These are phyloP conservation scores for Doryteuthis pealeii DNA, from an alignment of 1,140 invertebrate genomes.

Conservation along the genomic window DNA sequence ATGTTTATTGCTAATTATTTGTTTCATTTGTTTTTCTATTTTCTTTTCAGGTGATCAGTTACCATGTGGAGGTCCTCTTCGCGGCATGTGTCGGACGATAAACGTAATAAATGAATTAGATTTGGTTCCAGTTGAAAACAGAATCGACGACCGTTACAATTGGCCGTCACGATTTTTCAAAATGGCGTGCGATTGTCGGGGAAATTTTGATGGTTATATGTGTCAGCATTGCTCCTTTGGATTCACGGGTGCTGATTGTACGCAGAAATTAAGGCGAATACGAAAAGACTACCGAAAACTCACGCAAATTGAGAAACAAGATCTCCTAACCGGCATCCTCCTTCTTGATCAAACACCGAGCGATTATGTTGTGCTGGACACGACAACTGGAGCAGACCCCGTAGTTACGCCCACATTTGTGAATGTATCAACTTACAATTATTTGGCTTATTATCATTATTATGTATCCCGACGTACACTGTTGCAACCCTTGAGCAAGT, in stretches of 20 bases:
- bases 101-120: background rate
- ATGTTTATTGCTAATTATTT: background rate
- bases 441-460: slow-evolving; percentile 5
- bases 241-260: background rate
- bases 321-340: slow-evolving; percentile 29
- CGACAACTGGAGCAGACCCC: background rate
- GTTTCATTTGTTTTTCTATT: background rate
- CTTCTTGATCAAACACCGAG: background rate
- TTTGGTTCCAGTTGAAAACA: background rate
- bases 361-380: slow-evolving; percentile 5
- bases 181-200: background rate
- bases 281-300: slow-evolving; percentile 59
- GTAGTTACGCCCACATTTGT: background rate
- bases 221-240: background rate
- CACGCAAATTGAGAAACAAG: slow-evolving; percentile 47
- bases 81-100: background rate
- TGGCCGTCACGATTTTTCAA: slow-evolving; percentile 5
- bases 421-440: background rate
- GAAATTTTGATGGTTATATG: background rate
- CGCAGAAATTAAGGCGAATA: slow-evolving; percentile 7
- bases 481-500: background rate
- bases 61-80: background rate
- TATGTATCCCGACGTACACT: background rate
- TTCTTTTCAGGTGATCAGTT: background rate
- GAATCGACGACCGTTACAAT: background rate